phyloP scores from a whole-genome alignment of 2,797 vertebrate genomes.

The Falco columbarius region DNA sequence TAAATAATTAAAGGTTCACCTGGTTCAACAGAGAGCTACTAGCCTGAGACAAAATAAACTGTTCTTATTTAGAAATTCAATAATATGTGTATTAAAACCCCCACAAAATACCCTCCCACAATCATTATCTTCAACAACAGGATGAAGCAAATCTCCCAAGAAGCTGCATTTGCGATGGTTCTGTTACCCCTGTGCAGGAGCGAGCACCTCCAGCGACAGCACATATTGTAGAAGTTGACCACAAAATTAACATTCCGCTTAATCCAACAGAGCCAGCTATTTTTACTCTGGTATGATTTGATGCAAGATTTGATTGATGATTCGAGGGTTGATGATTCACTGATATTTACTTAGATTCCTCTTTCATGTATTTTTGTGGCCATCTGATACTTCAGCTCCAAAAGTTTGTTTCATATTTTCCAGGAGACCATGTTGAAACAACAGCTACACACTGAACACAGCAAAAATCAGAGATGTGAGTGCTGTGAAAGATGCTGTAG shows the following conservation, averaged over 20 bases:
- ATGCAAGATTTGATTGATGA: not conserved
- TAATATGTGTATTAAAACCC: not conserved
- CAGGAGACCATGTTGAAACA: not conserved
- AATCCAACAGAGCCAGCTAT: not conserved
- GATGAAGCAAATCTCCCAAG: not conserved
- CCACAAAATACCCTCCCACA: not conserved
- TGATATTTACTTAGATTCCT: not conserved
- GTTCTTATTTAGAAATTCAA: not conserved
- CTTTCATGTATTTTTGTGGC: not conserved
- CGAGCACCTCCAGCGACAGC: not conserved
- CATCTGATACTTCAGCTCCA: not conserved
- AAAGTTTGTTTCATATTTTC: not conserved
- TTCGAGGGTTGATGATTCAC: not conserved
- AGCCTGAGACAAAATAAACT: not conserved
- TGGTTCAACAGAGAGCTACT: not conserved
- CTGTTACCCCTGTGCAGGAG: not conserved
- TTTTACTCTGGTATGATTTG: not conserved
- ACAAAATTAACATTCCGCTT: not conserved
- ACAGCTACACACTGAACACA: not conserved
- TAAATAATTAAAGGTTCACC: not conserved
- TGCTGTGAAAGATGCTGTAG: not conserved
- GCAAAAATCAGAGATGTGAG: not conserved
- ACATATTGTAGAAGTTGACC: rapidly evolving
- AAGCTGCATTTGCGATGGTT: not conserved
- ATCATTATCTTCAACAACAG: not conserved